Conservation (phyloP, 2,888 invertebrate genomes). For the Lissocephala sabroskyi region DNA sequence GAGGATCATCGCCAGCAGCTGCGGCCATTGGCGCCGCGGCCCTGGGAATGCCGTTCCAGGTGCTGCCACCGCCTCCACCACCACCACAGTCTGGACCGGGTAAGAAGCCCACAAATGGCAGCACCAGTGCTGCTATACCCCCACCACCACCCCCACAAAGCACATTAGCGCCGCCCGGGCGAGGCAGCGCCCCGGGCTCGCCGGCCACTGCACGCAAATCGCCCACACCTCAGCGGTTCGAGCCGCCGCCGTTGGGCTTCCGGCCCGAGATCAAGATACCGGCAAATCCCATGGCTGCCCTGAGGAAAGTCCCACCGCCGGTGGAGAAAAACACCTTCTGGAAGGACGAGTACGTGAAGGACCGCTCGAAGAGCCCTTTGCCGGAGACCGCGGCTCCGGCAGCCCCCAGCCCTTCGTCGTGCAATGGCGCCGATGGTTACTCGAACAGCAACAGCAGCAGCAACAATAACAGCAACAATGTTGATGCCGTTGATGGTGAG, state of each 20-base stretch:
- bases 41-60: constrained; percentile 59
- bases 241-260: constrained; percentile 75
- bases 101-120: constrained; percentile 72
- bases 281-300: constrained; percentile 80
- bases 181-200: constrained; percentile 72
- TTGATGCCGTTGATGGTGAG: constrained; percentile 57
- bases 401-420: constrained; percentile 14
- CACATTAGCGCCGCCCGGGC: constrained; percentile 71
- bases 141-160: constrained; percentile 69
- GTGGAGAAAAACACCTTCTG: constrained; percentile 78
- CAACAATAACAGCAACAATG: constrained; percentile 26
- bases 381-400: constrained; percentile 32
- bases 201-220: constrained; percentile 70
- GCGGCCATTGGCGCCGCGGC: constrained; percentile 73
- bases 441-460: constrained; percentile 1
- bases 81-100: constrained; percentile 67
- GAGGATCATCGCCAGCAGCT: constrained; percentile 76
- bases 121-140: constrained; percentile 74
- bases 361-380: constrained; percentile 72
- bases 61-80: constrained; percentile 73
- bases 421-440: background rate
- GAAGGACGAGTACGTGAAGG: constrained; percentile 75
- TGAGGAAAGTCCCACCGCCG: constrained; percentile 81
- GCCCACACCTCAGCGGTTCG: constrained; percentile 74
- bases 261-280: constrained; percentile 84